Evolutionary conservation across 1,140 invertebrate genomes (phyloP).

Genomic region (Halictus rubicundus): DNA sequence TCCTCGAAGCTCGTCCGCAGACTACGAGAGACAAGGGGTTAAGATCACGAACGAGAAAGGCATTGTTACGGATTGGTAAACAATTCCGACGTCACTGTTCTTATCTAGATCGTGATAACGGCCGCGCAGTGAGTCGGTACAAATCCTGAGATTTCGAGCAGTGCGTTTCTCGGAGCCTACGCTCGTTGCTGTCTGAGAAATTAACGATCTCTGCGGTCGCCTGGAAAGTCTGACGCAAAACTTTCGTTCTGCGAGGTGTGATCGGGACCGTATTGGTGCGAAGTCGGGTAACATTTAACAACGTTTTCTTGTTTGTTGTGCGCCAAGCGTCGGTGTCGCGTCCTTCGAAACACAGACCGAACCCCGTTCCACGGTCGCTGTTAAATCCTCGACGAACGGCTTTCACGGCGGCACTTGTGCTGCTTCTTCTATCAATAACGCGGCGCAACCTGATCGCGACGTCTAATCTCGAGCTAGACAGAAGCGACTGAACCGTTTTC

Average conservation of each 20-base stretch:
- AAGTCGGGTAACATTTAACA: not conserved
- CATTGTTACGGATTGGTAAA: too few relatives aligned
- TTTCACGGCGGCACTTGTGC: constrained; percentile 54
- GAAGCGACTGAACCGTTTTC: not conserved
- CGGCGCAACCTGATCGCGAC: not conserved
- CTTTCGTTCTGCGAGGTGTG: too few relatives aligned
- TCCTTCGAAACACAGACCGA: constrained; percentile 16
- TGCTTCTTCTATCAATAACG: constrained; percentile 63
- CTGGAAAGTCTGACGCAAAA: not conserved
- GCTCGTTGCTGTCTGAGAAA: too few relatives aligned
- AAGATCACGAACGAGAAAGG: too few relatives aligned
- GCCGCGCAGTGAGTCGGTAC: constrained; percentile 7
- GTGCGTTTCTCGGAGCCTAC: not conserved
- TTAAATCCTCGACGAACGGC: constrained; percentile 55
- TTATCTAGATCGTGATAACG: constrained; percentile 15
- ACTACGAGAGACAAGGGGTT: too few relatives aligned
- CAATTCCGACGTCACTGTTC: not conserved
- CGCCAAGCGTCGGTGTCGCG: not conserved
- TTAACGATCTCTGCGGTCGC: not conserved
- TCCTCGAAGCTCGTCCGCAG: too few relatives aligned
- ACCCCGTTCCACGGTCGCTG: constrained; percentile 9
- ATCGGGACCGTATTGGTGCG: too few relatives aligned
- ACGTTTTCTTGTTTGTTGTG: not conserved
- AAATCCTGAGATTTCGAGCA: not conserved
- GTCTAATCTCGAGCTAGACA: not conserved